These are phyloP conservation scores for Malaclemys terrapin DNA, from an alignment of 2,113 vertebrate species.

Conservation along the genomic window DNA sequence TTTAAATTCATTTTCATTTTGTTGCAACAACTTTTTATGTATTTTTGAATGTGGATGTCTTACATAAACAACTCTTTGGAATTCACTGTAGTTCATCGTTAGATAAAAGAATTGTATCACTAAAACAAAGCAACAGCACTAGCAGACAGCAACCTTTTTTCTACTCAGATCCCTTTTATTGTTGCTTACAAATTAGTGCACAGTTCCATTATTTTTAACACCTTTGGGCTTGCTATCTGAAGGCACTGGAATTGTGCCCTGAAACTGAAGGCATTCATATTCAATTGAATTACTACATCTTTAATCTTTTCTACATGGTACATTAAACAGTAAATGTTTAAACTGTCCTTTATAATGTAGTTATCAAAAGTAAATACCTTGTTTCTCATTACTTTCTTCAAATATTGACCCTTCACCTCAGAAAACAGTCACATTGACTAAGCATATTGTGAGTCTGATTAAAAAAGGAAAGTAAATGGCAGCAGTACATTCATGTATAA, in stretches of 20 bases:
- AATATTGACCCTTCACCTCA: conserved; percentile 3
- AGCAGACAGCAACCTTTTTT: neutral
- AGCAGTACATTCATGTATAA: neutral
- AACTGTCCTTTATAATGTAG: neutral
- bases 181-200: neutral
- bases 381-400: neutral
- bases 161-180: neutral
- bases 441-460: neutral
- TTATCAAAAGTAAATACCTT: conserved; percentile 18
- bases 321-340: conserved; percentile 5
- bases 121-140: neutral
- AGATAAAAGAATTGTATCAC: conserved; percentile 21
- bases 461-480: neutral
- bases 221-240: neutral
- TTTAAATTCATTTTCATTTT: neutral
- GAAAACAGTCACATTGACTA: neutral
- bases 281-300: neutral
- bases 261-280: neutral
- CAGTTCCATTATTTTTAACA: neutral
- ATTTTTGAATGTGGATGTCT: conserved; percentile 10
- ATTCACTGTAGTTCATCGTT: neutral
- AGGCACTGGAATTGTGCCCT: neutral
- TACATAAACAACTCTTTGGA: conserved; percentile 26
- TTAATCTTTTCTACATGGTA: neutral
- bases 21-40: neutral